Evolutionary conservation across 2,888 invertebrate species (phyloP), one percentile per base, ranked within the genome.

Genomic region (Tuberolachnus salignus): DNA sequence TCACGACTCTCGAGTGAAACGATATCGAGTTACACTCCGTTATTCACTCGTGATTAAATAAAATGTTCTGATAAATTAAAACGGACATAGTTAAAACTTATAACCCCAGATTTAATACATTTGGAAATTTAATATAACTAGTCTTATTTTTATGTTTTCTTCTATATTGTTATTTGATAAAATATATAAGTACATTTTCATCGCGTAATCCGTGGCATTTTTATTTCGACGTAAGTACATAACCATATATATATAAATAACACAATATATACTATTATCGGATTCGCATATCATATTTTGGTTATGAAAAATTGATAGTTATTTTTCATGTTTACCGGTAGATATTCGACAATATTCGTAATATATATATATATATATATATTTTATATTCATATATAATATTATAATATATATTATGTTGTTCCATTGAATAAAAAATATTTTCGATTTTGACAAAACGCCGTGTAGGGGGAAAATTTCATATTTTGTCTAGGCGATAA

Each of bases 401-500:
- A 59, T 34, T 6, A 34, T 34, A 34, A 21, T n/a, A 9, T 16
- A 23, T 46, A 23, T 1, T 49, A 49, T 59, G 49, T 19, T 16
- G 51, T 61, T 72, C 19, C 16, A 10, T 19, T 16, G 21, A 61
- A 72, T 61, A 72, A 72, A 51, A 72, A 21, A 42, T 49, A 72
- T 61, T 19, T 1, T 61, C 61, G 14, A 16, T 51, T 61, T 72
- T 61, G 46, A 42, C 59, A 71, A 59, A 34, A 59, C 34, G 34
- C 61, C 42, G 11, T 11, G 6, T 6, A 4, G 34, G 61, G 72
- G 11, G 34, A 61, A 63, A 16, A 34, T 0, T 72, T 61, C 61
- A 61, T 72, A 63, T 61, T 61, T 72, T 42, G 26, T 34, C 44
- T 21, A 61, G 16, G 34, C 61, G 21, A 72, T 72, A 72, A 51